Conservation (phyloP, 2,797 vertebrate genomes). For the Gymnocypris eckloni region DNA sequence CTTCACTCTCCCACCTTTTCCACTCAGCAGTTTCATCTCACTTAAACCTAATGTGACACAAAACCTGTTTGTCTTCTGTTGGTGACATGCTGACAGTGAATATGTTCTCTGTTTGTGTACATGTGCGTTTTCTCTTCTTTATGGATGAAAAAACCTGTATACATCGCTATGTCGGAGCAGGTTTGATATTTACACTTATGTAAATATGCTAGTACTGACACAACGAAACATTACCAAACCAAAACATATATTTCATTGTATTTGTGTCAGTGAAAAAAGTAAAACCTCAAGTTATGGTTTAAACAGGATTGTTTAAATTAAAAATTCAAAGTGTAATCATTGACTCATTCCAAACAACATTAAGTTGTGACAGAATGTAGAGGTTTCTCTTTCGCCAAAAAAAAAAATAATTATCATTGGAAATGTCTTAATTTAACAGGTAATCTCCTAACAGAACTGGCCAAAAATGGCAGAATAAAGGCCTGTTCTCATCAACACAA, state of each 20-base stretch:
- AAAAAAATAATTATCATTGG: neutral
- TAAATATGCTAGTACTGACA: neutral
- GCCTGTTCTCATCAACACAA: neutral
- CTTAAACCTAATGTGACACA: constrained; percentile 24
- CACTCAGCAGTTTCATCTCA: constrained; percentile 6
- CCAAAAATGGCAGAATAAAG: neutral
- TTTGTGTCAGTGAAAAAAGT: neutral
- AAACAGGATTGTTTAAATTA: neutral
- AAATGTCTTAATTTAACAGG: neutral
- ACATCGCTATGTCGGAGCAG: neutral
- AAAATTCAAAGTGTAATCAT: neutral
- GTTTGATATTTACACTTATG: neutral
- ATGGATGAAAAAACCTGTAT: neutral
- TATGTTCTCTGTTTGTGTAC: neutral
- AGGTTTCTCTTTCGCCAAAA: neutral
- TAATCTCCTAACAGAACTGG: neutral
- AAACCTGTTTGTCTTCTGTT: constrained; percentile 6
- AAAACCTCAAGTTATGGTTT: neutral
- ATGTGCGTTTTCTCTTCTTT: neutral
- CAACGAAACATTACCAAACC: neutral
- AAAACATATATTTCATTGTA: neutral
- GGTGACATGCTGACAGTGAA: constrained; percentile 14
- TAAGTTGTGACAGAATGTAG: neutral
- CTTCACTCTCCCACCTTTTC: neutral
- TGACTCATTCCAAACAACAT: neutral